Evolutionary conservation across 2,797 vertebrate species (phyloP).

Genomic region (Argentina silus): DNA sequence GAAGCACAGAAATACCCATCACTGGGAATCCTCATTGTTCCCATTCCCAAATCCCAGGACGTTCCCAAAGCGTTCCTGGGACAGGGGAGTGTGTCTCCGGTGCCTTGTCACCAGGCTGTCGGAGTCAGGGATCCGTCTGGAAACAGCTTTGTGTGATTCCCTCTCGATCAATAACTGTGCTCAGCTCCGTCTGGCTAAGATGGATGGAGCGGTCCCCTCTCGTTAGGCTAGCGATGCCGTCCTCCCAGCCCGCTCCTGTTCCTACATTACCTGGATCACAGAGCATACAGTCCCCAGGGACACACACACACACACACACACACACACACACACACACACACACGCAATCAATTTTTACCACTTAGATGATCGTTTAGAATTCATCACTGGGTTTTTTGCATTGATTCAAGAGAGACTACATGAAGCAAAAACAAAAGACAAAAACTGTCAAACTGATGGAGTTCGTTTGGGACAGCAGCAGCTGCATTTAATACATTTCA

Average conservation of each 20-base stretch:
- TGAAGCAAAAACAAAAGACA: background rate
- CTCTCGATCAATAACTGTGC: constrained; percentile 69
- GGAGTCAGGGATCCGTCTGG: constrained; percentile 42
- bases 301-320: constrained; percentile 38
- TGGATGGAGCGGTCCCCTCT: constrained; percentile 60
- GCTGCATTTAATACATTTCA: background rate
- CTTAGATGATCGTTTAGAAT: constrained; percentile 55
- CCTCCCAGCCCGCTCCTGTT: constrained; percentile 47
- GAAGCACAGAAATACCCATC: background rate
- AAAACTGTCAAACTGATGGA: background rate
- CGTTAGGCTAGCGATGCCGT: constrained; percentile 44
- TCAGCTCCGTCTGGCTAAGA: constrained; percentile 33
- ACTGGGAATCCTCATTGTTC: background rate
- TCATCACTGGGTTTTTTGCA: constrained; percentile 60
- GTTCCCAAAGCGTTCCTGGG: constrained; percentile 9
- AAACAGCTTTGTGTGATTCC: constrained; percentile 54
- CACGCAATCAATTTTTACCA: constrained; percentile 66
- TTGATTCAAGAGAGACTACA: constrained; percentile 38
- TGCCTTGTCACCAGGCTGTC: constrained; percentile 61
- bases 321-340: constrained; percentile 19
- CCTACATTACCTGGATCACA: constrained; percentile 79
- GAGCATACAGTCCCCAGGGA: constrained; percentile 69
- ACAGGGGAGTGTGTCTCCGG: constrained; percentile 35
- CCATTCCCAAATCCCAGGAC: constrained; percentile 30
- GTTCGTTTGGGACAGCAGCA: background rate